Conservation (phyloP, 2,113 vertebrate species). For the Rousettus leschenaultii region DNA sequence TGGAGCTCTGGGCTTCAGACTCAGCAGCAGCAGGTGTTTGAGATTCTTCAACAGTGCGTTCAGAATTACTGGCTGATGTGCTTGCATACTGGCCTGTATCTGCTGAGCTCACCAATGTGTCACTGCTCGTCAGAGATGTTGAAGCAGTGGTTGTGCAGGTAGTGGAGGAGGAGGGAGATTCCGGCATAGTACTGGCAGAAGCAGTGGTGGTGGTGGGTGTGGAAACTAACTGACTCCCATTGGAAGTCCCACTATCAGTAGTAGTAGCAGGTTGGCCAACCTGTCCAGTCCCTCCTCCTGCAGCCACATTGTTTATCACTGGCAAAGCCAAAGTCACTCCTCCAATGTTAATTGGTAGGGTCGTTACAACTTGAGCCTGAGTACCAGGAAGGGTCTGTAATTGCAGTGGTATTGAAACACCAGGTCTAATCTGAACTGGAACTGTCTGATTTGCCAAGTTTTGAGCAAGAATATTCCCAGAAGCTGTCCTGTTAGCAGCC, state of each 20-base stretch:
- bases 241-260: constrained; percentile 91
- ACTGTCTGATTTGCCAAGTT: constrained; percentile 93
- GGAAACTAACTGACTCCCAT: constrained; percentile 91
- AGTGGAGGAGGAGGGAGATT: constrained; percentile 84
- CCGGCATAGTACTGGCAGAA: constrained; percentile 83
- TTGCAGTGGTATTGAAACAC: constrained; percentile 95
- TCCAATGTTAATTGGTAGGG: constrained; percentile 96
- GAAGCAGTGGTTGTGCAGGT: constrained; percentile 83
- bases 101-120: constrained; percentile 83
- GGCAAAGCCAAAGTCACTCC: constrained; percentile 96
- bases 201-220: constrained; percentile 85
- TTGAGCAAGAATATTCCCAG: constrained; percentile 90
- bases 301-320: constrained; percentile 93
- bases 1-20: constrained; percentile 86
- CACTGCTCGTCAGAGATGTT: constrained; percentile 84
- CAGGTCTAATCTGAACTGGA: constrained; percentile 95
- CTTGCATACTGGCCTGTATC: constrained; percentile 89
- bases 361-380: constrained; percentile 95
- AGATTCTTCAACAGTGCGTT: constrained; percentile 85
- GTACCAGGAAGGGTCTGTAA: constrained; percentile 95
- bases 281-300: constrained; percentile 89
- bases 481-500: constrained; percentile 85
- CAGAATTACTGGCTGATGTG: constrained; percentile 82
- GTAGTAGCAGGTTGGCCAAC: constrained; percentile 90
- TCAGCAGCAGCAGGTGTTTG: constrained; percentile 83